These are phyloP conservation scores for Deroplatys truncata DNA, from an alignment of 2,888 invertebrate species.

Conservation along the genomic window DNA sequence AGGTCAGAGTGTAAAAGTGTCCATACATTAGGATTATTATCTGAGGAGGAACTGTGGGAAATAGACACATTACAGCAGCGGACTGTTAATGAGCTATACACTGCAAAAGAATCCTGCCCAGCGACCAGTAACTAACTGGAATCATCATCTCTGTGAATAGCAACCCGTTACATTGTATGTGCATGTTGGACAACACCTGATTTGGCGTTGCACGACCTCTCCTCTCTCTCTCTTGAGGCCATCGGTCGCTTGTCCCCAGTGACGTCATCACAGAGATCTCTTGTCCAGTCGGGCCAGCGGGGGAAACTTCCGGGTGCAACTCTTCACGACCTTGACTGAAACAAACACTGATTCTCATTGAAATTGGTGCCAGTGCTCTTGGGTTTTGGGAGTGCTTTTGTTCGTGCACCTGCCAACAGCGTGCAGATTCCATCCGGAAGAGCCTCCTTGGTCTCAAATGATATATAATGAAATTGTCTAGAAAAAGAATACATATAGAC, in stretches of 20 bases:
- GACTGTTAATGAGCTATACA: too few species aligned
- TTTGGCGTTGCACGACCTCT: slow-evolving; percentile 1
- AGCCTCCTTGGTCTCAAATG: too few species aligned
- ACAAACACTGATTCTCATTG: background rate
- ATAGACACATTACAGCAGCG: too few species aligned
- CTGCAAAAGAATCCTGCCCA: too few species aligned
- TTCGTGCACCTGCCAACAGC: background rate
- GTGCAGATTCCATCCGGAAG: background rate
- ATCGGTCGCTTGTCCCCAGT: slow-evolving; percentile 12
- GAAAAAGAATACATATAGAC: too few species aligned
- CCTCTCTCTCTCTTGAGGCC: slow-evolving; percentile 1
- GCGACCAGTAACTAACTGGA: too few species aligned
- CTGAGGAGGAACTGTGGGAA: too few species aligned
- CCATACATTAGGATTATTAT: too few species aligned
- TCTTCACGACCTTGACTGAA: background rate
- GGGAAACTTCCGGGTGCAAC: background rate
- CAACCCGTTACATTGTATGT: background rate
- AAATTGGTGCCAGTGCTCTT: background rate
- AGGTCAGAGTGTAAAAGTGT: too few species aligned
- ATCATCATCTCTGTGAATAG: background rate
- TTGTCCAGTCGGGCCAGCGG: background rate
- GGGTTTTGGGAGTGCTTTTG: background rate
- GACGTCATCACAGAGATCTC: background rate
- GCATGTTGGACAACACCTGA: background rate
- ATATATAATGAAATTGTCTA: too few species aligned